Evolutionary conservation across 2,113 vertebrate species (phyloP).

Genomic region (Hypanus sabinus): DNA sequence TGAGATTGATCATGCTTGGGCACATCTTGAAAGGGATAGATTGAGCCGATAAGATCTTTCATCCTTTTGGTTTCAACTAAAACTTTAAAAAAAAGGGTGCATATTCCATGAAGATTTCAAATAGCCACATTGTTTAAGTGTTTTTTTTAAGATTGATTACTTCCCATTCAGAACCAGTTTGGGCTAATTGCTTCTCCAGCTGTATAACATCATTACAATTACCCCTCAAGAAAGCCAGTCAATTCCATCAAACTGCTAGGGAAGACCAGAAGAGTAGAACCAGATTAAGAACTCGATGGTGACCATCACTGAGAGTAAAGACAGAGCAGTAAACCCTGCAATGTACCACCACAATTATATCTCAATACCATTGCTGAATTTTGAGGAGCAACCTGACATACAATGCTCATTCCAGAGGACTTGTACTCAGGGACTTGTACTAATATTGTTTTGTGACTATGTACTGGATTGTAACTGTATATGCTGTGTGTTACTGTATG

Average conservation of each 20-base stretch:
- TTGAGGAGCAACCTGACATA: background rate
- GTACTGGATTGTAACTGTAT: no score
- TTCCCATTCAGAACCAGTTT: no score
- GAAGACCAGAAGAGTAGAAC: background rate
- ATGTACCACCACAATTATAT: background rate
- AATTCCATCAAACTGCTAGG: background rate
- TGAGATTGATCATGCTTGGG: background rate
- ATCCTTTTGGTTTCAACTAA: background rate
- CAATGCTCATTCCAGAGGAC: no score
- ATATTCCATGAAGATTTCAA: background rate
- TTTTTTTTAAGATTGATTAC: background rate
- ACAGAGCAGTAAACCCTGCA: background rate
- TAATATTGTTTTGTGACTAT: no score
- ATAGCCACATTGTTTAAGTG: background rate
- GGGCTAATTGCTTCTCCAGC: background rate
- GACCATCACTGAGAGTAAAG: background rate
- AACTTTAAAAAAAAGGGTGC: background rate
- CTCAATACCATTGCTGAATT: background rate
- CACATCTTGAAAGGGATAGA: background rate
- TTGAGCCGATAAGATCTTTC: background rate
- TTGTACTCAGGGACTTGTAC: no score
- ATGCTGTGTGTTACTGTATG: no score
- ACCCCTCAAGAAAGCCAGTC: no score
- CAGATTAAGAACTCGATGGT: background rate
- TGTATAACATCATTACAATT: background rate